These are phyloP conservation scores for Lacerta agilis DNA, from an alignment of 2,797 vertebrate species.

Conservation along the genomic window DNA sequence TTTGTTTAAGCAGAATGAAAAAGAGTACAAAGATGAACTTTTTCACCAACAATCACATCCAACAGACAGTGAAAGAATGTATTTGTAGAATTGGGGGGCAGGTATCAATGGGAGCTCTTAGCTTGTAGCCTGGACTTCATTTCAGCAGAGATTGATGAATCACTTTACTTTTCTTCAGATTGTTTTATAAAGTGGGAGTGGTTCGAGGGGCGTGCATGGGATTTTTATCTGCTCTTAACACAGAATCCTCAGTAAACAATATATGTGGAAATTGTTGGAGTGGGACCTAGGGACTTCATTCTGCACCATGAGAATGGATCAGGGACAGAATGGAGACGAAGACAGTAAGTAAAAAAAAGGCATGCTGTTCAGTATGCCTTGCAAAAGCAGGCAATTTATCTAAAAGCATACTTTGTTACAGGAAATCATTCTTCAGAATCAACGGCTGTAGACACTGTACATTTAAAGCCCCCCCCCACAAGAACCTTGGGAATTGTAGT, in stretches of 20 bases:
- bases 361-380: neutral
- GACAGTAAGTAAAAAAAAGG: conserved; percentile 61
- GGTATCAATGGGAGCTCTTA: neutral
- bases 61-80: accelerated
- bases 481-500: too few species aligned
- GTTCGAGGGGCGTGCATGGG: conserved; percentile 1
- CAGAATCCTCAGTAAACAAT: conserved; percentile 14
- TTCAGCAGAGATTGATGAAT: neutral
- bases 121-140: neutral
- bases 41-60: neutral
- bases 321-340: conserved; percentile 16
- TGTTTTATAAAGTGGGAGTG: conserved; percentile 50
- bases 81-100: neutral
- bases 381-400: neutral
- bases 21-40: neutral
- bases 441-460: too few species aligned
- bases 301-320: conserved; percentile 52
- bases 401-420: neutral
- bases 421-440: neutral
- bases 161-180: neutral
- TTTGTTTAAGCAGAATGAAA: neutral
- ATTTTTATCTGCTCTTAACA: conserved; percentile 2
- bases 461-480: too few species aligned
- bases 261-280: neutral
- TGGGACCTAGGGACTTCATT: conserved; percentile 5